phyloP scores from a whole-genome alignment of 1,140 invertebrate genomes.

The Chironomus striatipennis region DNA sequence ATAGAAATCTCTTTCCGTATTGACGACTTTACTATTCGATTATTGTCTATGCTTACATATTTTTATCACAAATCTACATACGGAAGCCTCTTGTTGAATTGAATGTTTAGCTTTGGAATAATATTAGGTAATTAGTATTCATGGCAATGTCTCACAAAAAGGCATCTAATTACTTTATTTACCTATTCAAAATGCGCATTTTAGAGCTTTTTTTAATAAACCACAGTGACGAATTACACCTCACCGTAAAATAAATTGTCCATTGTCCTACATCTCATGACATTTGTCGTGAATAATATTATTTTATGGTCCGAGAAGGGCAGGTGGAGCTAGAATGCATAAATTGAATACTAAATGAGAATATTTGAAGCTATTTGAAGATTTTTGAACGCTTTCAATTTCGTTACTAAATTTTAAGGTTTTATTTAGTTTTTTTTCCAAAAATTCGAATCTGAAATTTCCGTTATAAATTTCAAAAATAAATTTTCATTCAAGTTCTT shows the following conservation, averaged over 20 bases:
- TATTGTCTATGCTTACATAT: not conserved
- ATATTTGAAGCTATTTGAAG: too few species aligned
- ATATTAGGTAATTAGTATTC: not conserved
- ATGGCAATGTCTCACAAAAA: not conserved
- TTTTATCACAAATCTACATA: not conserved
- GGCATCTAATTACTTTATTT: not conserved
- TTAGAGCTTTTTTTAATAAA: not conserved
- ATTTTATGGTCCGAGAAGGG: too few species aligned
- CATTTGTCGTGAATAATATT: too few species aligned
- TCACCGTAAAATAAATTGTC: not conserved
- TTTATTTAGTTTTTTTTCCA: too few species aligned
- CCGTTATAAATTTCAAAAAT: too few species aligned
- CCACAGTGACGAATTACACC: not conserved
- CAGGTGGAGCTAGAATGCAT: too few species aligned
- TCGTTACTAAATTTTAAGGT: too few species aligned
- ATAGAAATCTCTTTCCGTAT: not conserved
- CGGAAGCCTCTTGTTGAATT: not conserved
- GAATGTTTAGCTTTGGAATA: not conserved
- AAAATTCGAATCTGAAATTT: too few species aligned
- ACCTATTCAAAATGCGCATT: constrained; percentile 1
- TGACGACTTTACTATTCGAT: too few species aligned
- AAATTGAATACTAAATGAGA: too few species aligned
- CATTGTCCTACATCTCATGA: not conserved
- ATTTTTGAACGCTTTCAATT: too few species aligned
- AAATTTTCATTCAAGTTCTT: too few species aligned